Evolutionary conservation across 2,113 vertebrate genomes (phyloP).

Genomic region (Rhinogobius similis): DNA sequence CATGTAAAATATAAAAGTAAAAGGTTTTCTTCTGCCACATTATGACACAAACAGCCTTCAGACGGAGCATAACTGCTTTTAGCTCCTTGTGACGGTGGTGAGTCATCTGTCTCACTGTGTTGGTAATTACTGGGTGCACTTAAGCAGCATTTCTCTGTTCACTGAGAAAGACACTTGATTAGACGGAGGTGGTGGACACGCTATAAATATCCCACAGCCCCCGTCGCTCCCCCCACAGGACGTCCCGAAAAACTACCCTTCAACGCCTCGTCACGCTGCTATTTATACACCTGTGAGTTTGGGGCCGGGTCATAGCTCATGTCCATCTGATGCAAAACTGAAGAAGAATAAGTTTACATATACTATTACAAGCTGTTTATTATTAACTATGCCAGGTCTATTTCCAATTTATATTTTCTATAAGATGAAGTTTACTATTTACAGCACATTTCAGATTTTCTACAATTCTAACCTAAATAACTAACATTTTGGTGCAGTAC

Average conservation of each 20-base stretch:
- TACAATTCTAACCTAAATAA: too few relatives aligned
- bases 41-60: background rate
- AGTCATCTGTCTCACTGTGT: background rate
- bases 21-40: background rate
- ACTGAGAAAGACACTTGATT: conserved; percentile 31
- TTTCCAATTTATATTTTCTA: too few relatives aligned
- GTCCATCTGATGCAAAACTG: conserved; percentile 46
- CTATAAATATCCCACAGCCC: conserved; percentile 72
- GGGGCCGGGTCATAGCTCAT: conserved; percentile 32
- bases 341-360: conserved; percentile 15
- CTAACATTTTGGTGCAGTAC: too few relatives aligned
- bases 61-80: background rate
- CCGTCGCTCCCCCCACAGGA: conserved; percentile 46
- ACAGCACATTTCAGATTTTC: too few relatives aligned
- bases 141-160: background rate
- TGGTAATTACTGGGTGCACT: conserved; percentile 2
- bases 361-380: background rate
- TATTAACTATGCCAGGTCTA: background rate
- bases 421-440: too few relatives aligned
- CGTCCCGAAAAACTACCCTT: conserved; percentile 76
- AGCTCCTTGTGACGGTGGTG: background rate
- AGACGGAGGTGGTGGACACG: conserved; percentile 57
- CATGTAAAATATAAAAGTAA: too few relatives aligned
- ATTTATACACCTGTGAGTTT: conserved; percentile 72
- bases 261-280: conserved; percentile 70